phyloP scores from a whole-genome alignment of 2,113 vertebrate genomes.

The Nibea coibor region DNA sequence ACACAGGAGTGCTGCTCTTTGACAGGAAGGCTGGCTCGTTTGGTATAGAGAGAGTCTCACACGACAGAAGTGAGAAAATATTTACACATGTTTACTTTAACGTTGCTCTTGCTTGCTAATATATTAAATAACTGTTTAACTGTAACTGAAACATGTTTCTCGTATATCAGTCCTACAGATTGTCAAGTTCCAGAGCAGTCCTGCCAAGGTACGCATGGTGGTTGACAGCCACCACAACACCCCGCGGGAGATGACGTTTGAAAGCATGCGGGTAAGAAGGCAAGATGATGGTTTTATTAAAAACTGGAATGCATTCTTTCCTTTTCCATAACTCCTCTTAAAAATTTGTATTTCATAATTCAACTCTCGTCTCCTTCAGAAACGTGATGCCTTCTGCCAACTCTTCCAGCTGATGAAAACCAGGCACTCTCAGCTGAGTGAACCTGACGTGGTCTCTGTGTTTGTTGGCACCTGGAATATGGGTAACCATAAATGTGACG shows the following conservation, averaged over 20 bases:
- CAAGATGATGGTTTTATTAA: background rate
- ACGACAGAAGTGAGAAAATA: constrained; percentile 85
- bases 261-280: constrained; percentile 82
- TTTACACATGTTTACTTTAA: background rate
- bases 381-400: constrained; percentile 89
- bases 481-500: constrained; percentile 80
- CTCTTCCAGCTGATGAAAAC: constrained; percentile 90
- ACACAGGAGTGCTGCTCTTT: constrained; percentile 83
- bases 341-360: background rate
- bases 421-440: constrained; percentile 82
- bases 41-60: constrained; percentile 82
- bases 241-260: constrained; percentile 86
- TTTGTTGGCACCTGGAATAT: constrained; percentile 93
- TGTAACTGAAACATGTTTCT: background rate
- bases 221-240: constrained; percentile 84
- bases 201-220: constrained; percentile 85
- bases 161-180: constrained; percentile 88
- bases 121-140: background rate
- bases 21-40: constrained; percentile 78
- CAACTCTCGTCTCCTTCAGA: constrained; percentile 75
- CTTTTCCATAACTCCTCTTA: background rate
- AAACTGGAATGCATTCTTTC: background rate
- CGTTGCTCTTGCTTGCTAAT: background rate
- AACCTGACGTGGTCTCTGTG: constrained; percentile 89
- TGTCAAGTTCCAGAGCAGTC: constrained; percentile 86